Percentiles rank a stretch among this genome's conserved stretches.
These are phyloP conservation scores for Ctenosaura bakeri DNA, from an alignment of 2,797 vertebrate genomes.

Conservation along the genomic window DNA sequence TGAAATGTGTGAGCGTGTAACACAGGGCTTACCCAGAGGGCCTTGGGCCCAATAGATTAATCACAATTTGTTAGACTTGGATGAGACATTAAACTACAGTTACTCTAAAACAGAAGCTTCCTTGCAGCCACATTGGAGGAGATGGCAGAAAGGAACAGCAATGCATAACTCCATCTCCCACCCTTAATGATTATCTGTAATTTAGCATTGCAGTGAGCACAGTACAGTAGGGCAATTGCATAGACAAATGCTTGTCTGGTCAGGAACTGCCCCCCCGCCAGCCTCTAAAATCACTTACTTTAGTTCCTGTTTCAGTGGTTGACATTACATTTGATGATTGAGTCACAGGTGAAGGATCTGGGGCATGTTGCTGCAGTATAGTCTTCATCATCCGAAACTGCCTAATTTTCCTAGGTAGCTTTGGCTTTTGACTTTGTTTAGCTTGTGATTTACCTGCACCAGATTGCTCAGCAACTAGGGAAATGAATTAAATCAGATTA, in stretches of 20 bases:
- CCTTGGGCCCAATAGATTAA: background rate
- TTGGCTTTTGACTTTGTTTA: constrained; percentile 59
- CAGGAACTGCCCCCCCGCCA: background rate
- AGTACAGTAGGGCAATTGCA: too few species aligned
- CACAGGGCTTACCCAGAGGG: too few species aligned
- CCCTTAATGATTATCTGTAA: background rate
- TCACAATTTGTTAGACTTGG: background rate
- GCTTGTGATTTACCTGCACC: constrained; percentile 40
- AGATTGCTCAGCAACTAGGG: constrained; percentile 66
- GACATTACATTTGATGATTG: constrained; percentile 47
- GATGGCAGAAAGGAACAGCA: background rate
- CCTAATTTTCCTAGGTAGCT: constrained; percentile 56
- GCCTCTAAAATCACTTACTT: constrained; percentile 75
- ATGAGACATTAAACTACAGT: background rate
- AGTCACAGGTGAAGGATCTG: constrained; percentile 54
- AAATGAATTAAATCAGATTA: constrained; percentile 47
- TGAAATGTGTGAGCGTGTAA: too few species aligned
- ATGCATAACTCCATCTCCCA: too few species aligned
- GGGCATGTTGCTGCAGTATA: constrained; percentile 35
- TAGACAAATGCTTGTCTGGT: constrained; percentile 12
- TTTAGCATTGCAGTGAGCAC: background rate
- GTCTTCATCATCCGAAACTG: constrained; percentile 54
- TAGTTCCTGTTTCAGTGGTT: constrained; percentile 57
- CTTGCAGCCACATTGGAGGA: background rate
- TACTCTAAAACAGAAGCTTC: background rate